These are phyloP conservation scores for Lichenostomus cassidix DNA, from an alignment of 2,113 vertebrate species.

Conservation along the genomic window DNA sequence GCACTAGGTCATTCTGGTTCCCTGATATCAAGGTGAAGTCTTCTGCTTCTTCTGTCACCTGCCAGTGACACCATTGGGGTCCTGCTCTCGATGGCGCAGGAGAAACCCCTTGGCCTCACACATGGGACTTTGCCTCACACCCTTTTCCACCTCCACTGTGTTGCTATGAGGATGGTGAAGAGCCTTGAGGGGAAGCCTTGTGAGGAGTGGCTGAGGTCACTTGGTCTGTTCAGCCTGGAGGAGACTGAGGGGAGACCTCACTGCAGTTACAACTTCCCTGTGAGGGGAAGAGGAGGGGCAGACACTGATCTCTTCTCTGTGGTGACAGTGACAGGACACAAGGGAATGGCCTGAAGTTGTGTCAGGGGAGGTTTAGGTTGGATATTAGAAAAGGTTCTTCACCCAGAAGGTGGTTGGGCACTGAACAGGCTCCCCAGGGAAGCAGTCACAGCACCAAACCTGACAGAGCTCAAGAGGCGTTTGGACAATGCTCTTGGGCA, in stretches of 20 bases:
- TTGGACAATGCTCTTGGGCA: background rate
- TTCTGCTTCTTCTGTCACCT: conserved; percentile 77
- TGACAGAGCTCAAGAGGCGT: background rate
- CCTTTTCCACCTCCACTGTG: background rate
- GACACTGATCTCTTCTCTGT: no score
- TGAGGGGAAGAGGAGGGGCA: background rate
- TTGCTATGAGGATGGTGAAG: rapidly evolving
- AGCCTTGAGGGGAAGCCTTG: background rate
- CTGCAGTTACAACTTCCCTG: rapidly evolving
- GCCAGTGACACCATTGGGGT: background rate
- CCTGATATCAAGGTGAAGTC: conserved; percentile 52
- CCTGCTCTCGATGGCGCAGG: background rate
- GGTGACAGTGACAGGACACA: rapidly evolving
- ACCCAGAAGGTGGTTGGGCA: background rate
- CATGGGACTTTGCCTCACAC: rapidly evolving
- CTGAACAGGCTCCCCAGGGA: background rate
- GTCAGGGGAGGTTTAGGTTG: background rate
- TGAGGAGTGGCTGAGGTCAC: background rate
- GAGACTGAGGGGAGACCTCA: background rate
- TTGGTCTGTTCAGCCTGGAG: background rate
- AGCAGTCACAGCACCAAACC: background rate
- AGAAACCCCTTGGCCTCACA: background rate
- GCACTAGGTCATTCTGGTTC: conserved; percentile 88
- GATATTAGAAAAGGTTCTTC: background rate
- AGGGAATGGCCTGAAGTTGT: rapidly evolving